Evolutionary conservation across 2,113 vertebrate genomes (phyloP), one percentile per base, ranked within the genome.

Genomic region (Tetrao urogallus): DNA sequence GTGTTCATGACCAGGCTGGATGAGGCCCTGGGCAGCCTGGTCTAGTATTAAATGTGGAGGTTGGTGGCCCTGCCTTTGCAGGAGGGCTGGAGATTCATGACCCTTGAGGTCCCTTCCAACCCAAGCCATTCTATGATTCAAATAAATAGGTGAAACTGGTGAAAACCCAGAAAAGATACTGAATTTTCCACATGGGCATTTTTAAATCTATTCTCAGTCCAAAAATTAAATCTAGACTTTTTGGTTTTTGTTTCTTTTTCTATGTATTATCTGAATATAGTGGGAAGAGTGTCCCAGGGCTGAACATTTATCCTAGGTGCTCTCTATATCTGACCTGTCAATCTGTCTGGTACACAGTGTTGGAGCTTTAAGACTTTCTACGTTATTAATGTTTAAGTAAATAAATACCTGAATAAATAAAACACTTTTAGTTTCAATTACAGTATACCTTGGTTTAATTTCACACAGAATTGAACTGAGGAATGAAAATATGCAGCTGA

Each of bases 141-240:
- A 66, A 5, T 42, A 70, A 92, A 87, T 76, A 87, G 36, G 70
- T 42, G 64, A 82, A 90, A 70, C 4, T 8, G 72, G 87, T 64
- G 88, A 6, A 84, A 93, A 85, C 16, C 52, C 24, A 2, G 4
- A 24, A 71, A 92, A 47, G n/a, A 74, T 81, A 88, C 27, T 80
- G 22, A 34, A 50, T 74, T 86, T 77, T 71, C 17, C 28, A 38
- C 83, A 28, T 19, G 54, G 60, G 4, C 1, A 80, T 63, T 82
- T 89, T 66, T 66, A 63, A 3, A 63, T 81, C 43, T 82, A 7
- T 38, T 75, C 65, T 84, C 40, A 60, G n/a, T 5, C 10, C 0
- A 10, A 64, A 22, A 81, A 94, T 70, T 34, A 18, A 21, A 6
- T 66, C 66, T 32, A 56, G 20, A n/a, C 38, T 74, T 36, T 61